Percentiles rank a stretch among this genome's conserved stretches.
Conservation (phyloP, 2,888 invertebrate genomes). For the Melanargia galathea region DNA sequence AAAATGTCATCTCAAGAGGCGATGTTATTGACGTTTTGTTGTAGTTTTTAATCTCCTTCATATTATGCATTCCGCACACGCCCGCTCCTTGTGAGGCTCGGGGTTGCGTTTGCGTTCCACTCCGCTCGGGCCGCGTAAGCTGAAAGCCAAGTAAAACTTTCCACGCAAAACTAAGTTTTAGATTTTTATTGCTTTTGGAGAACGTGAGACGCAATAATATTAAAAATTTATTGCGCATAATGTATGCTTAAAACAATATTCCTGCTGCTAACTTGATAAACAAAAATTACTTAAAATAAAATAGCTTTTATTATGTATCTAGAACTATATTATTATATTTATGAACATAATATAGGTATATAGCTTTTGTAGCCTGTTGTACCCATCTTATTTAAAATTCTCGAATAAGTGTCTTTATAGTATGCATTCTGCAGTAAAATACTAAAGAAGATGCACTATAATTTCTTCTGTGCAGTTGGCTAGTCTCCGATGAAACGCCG, state of each 20-base stretch:
- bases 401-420: no score
- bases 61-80: constrained; percentile 81
- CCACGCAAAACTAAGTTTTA: constrained; percentile 73
- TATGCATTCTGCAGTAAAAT: no score
- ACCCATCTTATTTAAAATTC: no score
- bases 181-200: constrained; percentile 80
- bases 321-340: no score
- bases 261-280: constrained; percentile 32
- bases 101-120: constrained; percentile 61
- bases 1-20: constrained; percentile 38
- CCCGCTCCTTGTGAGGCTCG: constrained; percentile 77
- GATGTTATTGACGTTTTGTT: constrained; percentile 76
- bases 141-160: constrained; percentile 74
- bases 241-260: constrained; percentile 40
- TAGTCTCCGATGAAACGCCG: no score
- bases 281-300: constrained; percentile 11
- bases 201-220: constrained; percentile 77
- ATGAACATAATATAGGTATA: no score
- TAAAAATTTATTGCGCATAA: constrained; percentile 63
- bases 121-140: constrained; percentile 63
- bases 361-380: no score
- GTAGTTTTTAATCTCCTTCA: constrained; percentile 79
- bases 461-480: no score
- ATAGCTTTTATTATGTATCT: neutral
- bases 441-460: no score